Evolutionary conservation across 2,888 invertebrate genomes (phyloP).

Genomic region (Ichneumoninae sp.): DNA sequence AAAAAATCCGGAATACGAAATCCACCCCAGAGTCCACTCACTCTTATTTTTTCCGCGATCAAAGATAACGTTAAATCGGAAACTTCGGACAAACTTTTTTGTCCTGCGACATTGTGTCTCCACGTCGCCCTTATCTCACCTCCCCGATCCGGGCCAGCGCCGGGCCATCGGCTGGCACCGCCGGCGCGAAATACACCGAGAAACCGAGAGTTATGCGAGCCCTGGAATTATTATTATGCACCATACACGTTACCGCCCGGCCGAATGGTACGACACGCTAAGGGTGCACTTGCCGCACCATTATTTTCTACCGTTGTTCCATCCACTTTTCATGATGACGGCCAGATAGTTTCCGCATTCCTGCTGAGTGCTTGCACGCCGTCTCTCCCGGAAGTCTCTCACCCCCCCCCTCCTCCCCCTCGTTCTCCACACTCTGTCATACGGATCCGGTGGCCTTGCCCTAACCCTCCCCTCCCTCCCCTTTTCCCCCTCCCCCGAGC

Average conservation of each 20-base stretch:
- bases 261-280: constrained; percentile 48
- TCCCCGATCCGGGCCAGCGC: constrained; percentile 30
- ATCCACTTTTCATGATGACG: constrained; percentile 59
- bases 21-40: neutral
- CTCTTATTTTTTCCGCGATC: constrained; percentile 12
- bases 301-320: constrained; percentile 63
- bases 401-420: neutral
- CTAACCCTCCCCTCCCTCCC: neutral
- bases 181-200: constrained; percentile 26
- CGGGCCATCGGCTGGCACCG: constrained; percentile 26
- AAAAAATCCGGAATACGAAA: no score
- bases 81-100: constrained; percentile 7
- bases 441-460: constrained; percentile 10
- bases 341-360: constrained; percentile 60
- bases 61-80: neutral
- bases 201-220: constrained; percentile 41
- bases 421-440: constrained; percentile 9
- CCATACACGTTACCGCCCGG: constrained; percentile 2
- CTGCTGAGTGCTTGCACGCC: constrained; percentile 35
- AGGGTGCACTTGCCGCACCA: constrained; percentile 54
- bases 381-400: constrained; percentile 51
- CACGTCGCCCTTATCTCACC: constrained; percentile 50
- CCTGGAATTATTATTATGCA: constrained; percentile 46
- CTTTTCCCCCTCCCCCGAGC: neutral
- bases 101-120: neutral